Evolutionary conservation across 2,888 invertebrate species (phyloP).

Genomic region (Lithodes maja): DNA sequence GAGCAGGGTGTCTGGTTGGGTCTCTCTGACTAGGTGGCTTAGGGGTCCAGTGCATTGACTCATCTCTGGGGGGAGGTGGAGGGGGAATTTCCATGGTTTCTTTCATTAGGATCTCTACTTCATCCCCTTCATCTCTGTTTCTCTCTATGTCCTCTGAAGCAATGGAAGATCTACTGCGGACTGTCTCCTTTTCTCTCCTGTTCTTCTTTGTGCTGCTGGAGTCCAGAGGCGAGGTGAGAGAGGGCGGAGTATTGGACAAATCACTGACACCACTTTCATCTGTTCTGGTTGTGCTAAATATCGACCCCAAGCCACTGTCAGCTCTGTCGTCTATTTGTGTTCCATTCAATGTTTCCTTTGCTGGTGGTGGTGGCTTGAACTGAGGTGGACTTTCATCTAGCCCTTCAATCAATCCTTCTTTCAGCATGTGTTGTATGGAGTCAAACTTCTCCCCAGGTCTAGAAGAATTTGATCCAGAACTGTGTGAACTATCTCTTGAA

Average conservation of each 20-base stretch:
- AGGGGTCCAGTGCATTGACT: slow-evolving; percentile 59
- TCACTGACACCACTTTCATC: slow-evolving; percentile 58
- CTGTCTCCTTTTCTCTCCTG: slow-evolving; percentile 51
- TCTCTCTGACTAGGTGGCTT: slow-evolving; percentile 22
- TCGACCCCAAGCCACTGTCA: slow-evolving; percentile 60
- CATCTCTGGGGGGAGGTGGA: slow-evolving; percentile 49
- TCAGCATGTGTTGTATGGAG: slow-evolving; percentile 84
- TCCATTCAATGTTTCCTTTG: slow-evolving; percentile 36
- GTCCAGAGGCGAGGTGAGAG: slow-evolving; percentile 45
- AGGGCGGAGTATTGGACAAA: slow-evolving; percentile 49
- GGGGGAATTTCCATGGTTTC: slow-evolving; percentile 51
- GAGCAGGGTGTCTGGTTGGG: slow-evolving; percentile 15
- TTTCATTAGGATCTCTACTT: slow-evolving; percentile 54
- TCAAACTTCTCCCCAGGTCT: slow-evolving; percentile 79
- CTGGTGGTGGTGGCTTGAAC: slow-evolving; percentile 79
- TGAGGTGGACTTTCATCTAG: slow-evolving; percentile 78
- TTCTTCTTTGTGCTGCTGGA: slow-evolving; percentile 16
- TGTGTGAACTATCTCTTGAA: slow-evolving; percentile 50
- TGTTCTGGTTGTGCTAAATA: slow-evolving; percentile 50
- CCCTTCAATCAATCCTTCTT: slow-evolving; percentile 81
- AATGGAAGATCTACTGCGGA: slow-evolving; percentile 48
- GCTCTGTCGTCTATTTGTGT: slow-evolving; percentile 45
- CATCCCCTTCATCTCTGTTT: slow-evolving; percentile 59
- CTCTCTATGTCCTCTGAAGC: slow-evolving; percentile 51
- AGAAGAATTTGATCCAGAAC: slow-evolving; percentile 36